Evolutionary conservation across 2,797 vertebrate species (phyloP).

Genomic region (Lagothrix lagotricha): DNA sequence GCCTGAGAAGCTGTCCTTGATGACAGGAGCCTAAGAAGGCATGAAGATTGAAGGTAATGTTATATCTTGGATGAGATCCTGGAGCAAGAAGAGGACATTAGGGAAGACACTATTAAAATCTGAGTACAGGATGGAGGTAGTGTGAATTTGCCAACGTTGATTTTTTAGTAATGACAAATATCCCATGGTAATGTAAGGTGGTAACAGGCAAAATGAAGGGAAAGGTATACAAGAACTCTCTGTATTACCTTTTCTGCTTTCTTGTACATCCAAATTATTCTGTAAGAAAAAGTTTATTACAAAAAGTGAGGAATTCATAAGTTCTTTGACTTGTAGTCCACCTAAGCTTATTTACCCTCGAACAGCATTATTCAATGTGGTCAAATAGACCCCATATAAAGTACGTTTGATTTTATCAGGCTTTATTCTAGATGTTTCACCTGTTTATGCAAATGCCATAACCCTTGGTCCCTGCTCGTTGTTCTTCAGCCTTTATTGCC

Average conservation of each 20-base stretch:
- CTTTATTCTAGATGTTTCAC: background rate
- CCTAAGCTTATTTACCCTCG: too few species aligned
- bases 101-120: background rate
- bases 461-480: background rate
- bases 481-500: background rate
- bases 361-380: background rate
- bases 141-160: background rate
- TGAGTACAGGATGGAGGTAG: background rate
- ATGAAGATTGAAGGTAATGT: background rate
- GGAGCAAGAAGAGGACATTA: background rate
- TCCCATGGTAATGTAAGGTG: background rate
- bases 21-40: background rate
- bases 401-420: background rate
- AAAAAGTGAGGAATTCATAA: background rate
- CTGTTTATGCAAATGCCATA: background rate
- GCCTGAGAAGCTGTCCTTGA: background rate
- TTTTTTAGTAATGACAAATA: background rate
- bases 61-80: background rate
- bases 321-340: background rate
- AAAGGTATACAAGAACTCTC: background rate
- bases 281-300: background rate
- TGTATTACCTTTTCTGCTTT: background rate
- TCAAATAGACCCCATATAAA: background rate
- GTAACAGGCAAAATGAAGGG: background rate
- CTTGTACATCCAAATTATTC: background rate